Evolutionary conservation across 2,888 invertebrate species (phyloP).

Genomic region (Marasmarcha lunaedactyla): DNA sequence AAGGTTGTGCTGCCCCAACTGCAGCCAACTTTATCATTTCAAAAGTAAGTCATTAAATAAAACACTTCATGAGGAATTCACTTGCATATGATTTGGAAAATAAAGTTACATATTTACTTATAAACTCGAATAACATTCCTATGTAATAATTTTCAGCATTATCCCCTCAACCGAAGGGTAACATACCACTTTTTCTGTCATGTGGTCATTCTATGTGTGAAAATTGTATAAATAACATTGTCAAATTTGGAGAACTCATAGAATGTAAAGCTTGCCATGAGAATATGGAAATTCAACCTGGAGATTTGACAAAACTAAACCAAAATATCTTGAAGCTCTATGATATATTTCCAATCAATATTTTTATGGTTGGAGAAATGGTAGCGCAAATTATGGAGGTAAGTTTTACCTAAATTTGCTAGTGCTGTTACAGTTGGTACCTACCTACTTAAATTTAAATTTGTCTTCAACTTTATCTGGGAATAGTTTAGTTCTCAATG

Average conservation of each 20-base stretch:
- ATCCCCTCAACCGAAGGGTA: conserved; percentile 25
- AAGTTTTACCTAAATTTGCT: no score
- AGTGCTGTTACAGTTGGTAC: no score
- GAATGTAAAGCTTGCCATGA: conserved; percentile 59
- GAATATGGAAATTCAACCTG: conserved; percentile 27
- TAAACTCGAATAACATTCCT: not conserved
- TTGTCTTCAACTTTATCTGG: no score
- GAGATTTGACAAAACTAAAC: conserved; percentile 24
- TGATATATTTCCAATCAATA: conserved; percentile 43
- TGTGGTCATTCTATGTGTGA: conserved; percentile 80
- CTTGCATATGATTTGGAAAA: conserved; percentile 6
- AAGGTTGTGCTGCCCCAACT: conserved; percentile 47
- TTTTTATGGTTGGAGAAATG: conserved; percentile 47
- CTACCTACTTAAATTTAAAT: no score
- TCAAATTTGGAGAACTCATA: conserved; percentile 45
- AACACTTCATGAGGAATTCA: no score
- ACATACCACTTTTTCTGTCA: conserved; percentile 70
- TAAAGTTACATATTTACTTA: no score
- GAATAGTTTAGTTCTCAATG: no score
- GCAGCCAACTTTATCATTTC: conserved; percentile 44
- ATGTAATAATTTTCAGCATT: conserved; percentile 20
- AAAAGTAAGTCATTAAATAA: conserved; percentile 35
- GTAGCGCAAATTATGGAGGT: conserved; percentile 32
- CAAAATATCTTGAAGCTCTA: conserved; percentile 31
- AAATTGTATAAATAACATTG: conserved; percentile 61